Conservation (phyloP, 2,888 invertebrate genomes). For the Argyra leucocephala region DNA sequence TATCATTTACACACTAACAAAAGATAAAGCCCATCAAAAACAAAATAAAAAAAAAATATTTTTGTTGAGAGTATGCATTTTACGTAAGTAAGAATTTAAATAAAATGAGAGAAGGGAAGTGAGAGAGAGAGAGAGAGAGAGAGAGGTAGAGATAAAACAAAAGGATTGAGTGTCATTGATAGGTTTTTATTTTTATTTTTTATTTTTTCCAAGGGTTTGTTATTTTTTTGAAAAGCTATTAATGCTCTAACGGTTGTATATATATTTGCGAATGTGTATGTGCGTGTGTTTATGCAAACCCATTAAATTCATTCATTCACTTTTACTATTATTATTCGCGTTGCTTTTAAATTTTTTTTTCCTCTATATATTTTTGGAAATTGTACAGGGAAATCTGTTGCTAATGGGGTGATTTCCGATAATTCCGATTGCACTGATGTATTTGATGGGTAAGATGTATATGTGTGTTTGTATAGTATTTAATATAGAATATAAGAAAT, state of each 20-base stretch:
- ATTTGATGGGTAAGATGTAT: too few species aligned
- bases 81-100: too few species aligned
- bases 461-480: too few species aligned
- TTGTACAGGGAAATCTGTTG: neutral
- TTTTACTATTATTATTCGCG: neutral
- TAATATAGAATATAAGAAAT: too few species aligned
- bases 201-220: neutral
- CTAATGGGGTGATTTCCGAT: constrained; percentile 6
- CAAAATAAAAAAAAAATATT: too few species aligned
- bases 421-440: neutral
- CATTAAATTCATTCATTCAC: neutral
- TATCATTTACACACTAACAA: too few species aligned
- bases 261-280: neutral
- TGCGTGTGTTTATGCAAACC: neutral
- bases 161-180: neutral
- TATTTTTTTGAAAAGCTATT: neutral
- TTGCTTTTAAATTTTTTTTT: neutral
- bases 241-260: neutral
- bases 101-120: too few species aligned
- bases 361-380: neutral
- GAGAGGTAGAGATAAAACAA: neutral
- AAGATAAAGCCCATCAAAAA: neutral
- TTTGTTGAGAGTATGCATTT: too few species aligned
- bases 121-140: too few species aligned
- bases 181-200: neutral